Conservation (phyloP, 2,888 invertebrate species). For the Candidula unifasciata region DNA sequence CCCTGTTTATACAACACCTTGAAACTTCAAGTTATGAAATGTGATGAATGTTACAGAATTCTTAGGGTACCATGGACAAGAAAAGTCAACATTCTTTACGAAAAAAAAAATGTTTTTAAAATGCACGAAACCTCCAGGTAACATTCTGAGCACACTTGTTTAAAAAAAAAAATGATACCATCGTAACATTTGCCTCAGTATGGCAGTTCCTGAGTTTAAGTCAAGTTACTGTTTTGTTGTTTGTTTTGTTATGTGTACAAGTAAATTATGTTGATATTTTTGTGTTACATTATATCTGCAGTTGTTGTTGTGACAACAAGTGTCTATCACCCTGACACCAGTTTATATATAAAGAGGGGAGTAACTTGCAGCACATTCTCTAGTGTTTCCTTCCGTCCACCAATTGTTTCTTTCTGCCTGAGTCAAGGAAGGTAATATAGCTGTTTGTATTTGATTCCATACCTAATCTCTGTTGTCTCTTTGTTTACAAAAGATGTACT, state of each 20-base stretch:
- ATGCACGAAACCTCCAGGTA: no score
- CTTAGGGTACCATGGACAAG: no score
- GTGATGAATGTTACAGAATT: no score
- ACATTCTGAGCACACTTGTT: not conserved
- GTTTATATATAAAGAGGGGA: slow-evolving; percentile 72
- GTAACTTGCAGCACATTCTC: slow-evolving; percentile 76
- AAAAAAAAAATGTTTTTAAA: no score
- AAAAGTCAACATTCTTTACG: not conserved
- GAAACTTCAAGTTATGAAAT: no score
- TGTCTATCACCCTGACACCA: slow-evolving; percentile 60
- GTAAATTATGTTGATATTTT: no score
- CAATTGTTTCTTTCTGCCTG: slow-evolving; percentile 75
- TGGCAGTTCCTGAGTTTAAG: no score
- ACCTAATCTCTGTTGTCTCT: not conserved
- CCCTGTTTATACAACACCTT: no score
- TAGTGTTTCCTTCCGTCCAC: slow-evolving; percentile 73
- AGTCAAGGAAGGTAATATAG: slow-evolving; percentile 69
- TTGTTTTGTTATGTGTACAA: not conserved
- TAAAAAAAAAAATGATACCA: not conserved
- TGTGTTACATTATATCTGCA: slow-evolving; percentile 55
- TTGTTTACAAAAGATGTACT: not conserved
- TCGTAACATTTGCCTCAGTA: no score
- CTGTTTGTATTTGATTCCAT: no score
- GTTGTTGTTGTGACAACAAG: slow-evolving; percentile 75
- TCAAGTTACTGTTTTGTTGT: not conserved